phyloP scores from a whole-genome alignment of 1,140 invertebrate genomes.

The Drosophila yakuba region DNA sequence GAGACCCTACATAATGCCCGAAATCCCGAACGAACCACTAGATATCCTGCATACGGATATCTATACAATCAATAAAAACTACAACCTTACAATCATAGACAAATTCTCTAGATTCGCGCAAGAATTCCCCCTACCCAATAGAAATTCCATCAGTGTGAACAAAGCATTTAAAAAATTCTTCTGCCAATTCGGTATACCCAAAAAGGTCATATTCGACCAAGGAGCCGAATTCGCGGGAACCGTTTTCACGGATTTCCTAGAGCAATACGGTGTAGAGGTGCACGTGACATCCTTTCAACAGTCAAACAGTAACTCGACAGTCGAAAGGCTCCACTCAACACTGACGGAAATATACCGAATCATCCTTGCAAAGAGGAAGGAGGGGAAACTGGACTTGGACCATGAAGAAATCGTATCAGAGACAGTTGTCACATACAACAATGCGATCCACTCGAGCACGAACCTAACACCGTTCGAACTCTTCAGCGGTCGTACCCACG shows the following conservation, averaged over 20 bases:
- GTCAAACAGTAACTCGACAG: no score
- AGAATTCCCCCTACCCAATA: not conserved
- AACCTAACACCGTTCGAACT: no score
- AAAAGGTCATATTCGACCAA: not conserved
- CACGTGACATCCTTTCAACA: no score
- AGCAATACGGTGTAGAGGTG: no score
- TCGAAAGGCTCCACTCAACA: no score
- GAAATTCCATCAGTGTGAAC: not conserved
- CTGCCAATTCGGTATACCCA: not conserved
- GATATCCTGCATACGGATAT: not conserved
- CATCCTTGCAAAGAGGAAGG: no score
- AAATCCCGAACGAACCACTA: not conserved
- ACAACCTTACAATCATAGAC: slow-evolving; percentile 4
- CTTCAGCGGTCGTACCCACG: no score
- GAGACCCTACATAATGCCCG: not conserved
- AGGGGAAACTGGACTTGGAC: no score
- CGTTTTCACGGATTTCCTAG: not conserved
- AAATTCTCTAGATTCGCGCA: slow-evolving; percentile 6
- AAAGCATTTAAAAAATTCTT: not conserved
- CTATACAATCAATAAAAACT: slow-evolving; percentile 10
- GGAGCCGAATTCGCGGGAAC: not conserved
- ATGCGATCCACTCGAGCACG: no score
- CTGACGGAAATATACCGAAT: no score
- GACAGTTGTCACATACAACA: no score
- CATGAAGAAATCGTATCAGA: no score